Conservation (phyloP, 1,140 invertebrate species). For the Caenorhabditis inopinata region DNA sequence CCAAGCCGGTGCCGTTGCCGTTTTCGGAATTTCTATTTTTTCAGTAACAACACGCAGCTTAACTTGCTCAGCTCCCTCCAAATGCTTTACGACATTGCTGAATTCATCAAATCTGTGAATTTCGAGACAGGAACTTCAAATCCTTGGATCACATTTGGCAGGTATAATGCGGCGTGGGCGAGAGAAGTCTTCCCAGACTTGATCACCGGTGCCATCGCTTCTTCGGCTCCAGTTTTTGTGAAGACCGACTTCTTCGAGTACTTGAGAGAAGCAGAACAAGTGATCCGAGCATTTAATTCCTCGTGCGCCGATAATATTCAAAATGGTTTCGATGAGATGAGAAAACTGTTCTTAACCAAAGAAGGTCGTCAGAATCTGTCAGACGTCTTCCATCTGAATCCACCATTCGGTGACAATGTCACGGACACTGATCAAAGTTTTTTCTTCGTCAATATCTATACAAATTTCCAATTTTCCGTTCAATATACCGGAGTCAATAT, state of each 20-base stretch:
- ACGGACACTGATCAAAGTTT: constrained; percentile 37
- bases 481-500: constrained; percentile 44
- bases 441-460: constrained; percentile 38
- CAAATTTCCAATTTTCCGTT: constrained; percentile 42
- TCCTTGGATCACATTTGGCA: constrained; percentile 36
- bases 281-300: neutral
- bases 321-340: neutral
- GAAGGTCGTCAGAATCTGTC: neutral
- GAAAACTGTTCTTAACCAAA: neutral
- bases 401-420: constrained; percentile 6
- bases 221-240: constrained; percentile 33
- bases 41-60: neutral
- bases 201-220: constrained; percentile 10
- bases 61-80: neutral
- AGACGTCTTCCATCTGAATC: neutral
- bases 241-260: constrained; percentile 59
- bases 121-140: neutral
- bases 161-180: constrained; percentile 40
- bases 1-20: too few relatives aligned
- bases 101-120: constrained; percentile 14
- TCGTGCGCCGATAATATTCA: neutral
- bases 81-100: constrained; percentile 27
- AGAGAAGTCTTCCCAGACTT: constrained; percentile 21
- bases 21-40: neutral
- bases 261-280: constrained; percentile 47